Percentiles rank a stretch among this genome's conserved stretches.
Conservation (phyloP, 2,113 vertebrate genomes). For the Pao palembangensis region DNA sequence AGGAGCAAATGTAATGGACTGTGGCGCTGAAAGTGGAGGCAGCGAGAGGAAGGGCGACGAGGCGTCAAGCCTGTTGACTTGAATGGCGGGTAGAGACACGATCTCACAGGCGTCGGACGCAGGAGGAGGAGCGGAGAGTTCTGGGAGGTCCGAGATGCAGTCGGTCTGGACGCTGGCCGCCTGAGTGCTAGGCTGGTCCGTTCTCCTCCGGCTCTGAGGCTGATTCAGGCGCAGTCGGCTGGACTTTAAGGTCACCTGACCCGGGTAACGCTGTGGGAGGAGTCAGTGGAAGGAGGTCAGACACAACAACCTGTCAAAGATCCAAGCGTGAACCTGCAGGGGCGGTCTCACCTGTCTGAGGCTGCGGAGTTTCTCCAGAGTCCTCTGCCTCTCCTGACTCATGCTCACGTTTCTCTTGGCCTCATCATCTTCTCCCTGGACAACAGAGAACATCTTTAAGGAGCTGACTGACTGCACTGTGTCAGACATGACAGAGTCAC, state of each 20-base stretch:
- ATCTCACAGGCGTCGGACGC: slow-evolving; percentile 60
- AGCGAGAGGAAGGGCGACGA: slow-evolving; percentile 61
- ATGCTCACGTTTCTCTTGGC: slow-evolving; percentile 82
- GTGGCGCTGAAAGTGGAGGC: slow-evolving; percentile 60
- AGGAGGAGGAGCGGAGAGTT: slow-evolving; percentile 58
- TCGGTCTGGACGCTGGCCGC: slow-evolving; percentile 75
- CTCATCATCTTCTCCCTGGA: slow-evolving; percentile 75
- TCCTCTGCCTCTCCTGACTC: slow-evolving; percentile 90
- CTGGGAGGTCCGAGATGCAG: slow-evolving; percentile 60
- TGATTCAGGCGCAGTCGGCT: slow-evolving; percentile 81
- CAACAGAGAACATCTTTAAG: background rate
- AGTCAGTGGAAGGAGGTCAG: background rate
- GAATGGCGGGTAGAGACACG: slow-evolving; percentile 71
- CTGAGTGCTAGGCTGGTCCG: slow-evolving; percentile 59
- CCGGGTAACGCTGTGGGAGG: slow-evolving; percentile 82
- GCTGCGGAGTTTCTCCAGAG: slow-evolving; percentile 89
- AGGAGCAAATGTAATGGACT: slow-evolving; percentile 50
- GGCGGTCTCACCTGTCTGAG: slow-evolving; percentile 85
- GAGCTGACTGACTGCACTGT: too few relatives aligned
- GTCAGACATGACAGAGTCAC: too few relatives aligned
- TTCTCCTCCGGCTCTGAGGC: slow-evolving; percentile 76
- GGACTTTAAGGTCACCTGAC: slow-evolving; percentile 94
- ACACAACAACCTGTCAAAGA: background rate
- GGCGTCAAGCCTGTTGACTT: slow-evolving; percentile 65
- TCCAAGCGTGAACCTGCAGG: background rate